A percentile compares a stretch with the other conserved stretches of the same genome.
Evolutionary conservation across 2,888 invertebrate species (phyloP).

Genomic region (Diaphora mendica): DNA sequence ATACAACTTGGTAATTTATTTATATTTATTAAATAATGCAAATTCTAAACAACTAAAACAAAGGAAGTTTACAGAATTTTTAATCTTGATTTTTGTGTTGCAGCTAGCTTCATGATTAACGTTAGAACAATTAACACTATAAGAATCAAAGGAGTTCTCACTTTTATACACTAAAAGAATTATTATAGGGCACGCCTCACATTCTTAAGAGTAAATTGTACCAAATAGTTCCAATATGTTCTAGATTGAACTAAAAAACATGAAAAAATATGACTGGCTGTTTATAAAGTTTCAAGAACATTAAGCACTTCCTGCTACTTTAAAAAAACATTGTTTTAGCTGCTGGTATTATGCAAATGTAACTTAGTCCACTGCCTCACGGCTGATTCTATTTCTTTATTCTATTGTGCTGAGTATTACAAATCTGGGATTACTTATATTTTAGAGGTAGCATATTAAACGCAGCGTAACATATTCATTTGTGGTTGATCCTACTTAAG

Average conservation of each 20-base stretch:
- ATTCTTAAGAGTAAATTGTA: constrained; percentile 33
- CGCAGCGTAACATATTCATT: constrained; percentile 35
- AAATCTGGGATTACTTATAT: constrained; percentile 39
- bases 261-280: constrained; percentile 26
- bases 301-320: constrained; percentile 30
- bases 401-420: constrained; percentile 32
- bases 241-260: constrained; percentile 39
- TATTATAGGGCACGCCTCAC: constrained; percentile 28
- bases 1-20: background rate
- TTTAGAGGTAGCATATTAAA: constrained; percentile 44
- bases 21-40: background rate
- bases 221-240: constrained; percentile 34
- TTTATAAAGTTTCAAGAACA: constrained; percentile 40
- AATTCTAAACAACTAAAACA: constrained; percentile 16
- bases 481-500: constrained; percentile 48
- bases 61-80: constrained; percentile 11
- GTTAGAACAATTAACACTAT: constrained; percentile 24
- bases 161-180: background rate
- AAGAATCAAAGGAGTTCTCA: constrained; percentile 4
- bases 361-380: background rate
- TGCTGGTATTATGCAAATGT: constrained; percentile 27
- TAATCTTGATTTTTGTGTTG: background rate
- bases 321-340: constrained; percentile 33
- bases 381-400: constrained; percentile 14
- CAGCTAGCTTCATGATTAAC: constrained; percentile 8